A percentile compares a stretch with the other conserved stretches of the same genome.
Conservation (phyloP, 1,140 invertebrate species). For the Drosophila asahinai region DNA sequence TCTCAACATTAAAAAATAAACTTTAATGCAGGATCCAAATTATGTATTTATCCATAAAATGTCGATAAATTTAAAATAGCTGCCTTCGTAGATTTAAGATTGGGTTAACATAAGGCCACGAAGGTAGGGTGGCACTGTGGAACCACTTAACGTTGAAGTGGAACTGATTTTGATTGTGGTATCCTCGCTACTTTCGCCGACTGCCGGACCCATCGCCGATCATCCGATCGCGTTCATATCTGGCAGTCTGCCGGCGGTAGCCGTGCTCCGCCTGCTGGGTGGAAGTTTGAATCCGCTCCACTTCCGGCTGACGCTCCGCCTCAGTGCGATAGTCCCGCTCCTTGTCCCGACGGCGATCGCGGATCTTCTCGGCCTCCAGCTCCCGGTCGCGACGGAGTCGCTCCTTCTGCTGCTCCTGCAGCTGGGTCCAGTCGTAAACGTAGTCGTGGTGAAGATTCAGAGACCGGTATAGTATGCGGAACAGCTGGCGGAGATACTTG, state of each 20-base stretch:
- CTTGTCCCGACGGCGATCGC: not conserved
- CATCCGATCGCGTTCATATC: slow-evolving; percentile 18
- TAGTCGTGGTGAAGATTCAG: slow-evolving; percentile 99
- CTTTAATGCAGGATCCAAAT: slow-evolving; percentile 9
- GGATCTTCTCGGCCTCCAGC: not conserved
- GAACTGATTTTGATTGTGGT: slow-evolving; percentile 14
- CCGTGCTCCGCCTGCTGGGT: slow-evolving; percentile 6
- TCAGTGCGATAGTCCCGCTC: slow-evolving; percentile 3
- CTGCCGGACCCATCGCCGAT: slow-evolving; percentile 25
- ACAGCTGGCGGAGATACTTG: slow-evolving; percentile 96
- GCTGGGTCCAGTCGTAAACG: slow-evolving; percentile 99
- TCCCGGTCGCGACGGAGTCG: slow-evolving; percentile 37
- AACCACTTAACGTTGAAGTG: slow-evolving; percentile 13
- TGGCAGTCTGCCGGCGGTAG: not conserved
- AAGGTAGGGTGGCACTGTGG: not conserved
- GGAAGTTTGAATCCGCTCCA: not conserved
- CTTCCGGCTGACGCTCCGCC: slow-evolving; percentile 6
- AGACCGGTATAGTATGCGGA: slow-evolving; percentile 97
- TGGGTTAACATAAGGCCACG: slow-evolving; percentile 1
- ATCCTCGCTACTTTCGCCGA: slow-evolving; percentile 7
- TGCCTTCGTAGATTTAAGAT: not conserved
- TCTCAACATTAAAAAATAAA: slow-evolving; percentile 6
- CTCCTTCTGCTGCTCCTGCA: slow-evolving; percentile 84
- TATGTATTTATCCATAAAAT: slow-evolving; percentile 7
- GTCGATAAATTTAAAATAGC: not conserved